Evolutionary conservation across 2,888 invertebrate genomes (phyloP).

Genomic region (Rhamnusium bicolor): DNA sequence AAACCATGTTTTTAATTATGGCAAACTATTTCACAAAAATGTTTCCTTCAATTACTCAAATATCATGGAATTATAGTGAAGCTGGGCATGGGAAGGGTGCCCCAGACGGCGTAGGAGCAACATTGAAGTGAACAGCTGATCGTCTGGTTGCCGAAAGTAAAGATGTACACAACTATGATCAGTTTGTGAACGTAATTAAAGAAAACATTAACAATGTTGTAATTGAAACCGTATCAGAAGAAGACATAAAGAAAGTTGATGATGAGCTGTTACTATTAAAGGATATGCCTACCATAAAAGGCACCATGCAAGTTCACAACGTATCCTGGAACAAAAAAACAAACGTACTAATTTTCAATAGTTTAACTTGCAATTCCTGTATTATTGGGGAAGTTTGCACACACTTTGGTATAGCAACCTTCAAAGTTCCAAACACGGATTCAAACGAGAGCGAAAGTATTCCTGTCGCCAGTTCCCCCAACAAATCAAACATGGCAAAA

Average conservation of each 20-base stretch:
- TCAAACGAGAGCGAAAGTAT: too few relatives aligned
- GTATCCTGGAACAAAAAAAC: not conserved
- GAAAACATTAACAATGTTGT: not conserved
- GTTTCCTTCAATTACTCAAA: not conserved
- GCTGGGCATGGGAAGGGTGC: not conserved
- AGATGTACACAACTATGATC: not conserved
- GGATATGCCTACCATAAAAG: not conserved
- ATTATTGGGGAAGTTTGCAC: too few relatives aligned
- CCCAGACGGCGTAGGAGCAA: not conserved
- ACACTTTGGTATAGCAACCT: too few relatives aligned
- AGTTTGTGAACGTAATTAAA: not conserved
- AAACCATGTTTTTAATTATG: not conserved
- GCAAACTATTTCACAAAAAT: not conserved
- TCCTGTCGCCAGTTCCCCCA: too few relatives aligned
- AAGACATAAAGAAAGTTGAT: not conserved
- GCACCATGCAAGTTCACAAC: not conserved
- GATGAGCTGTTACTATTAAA: not conserved
- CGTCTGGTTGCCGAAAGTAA: not conserved
- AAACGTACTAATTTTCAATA: not conserved
- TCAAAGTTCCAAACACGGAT: too few relatives aligned
- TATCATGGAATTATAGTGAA: not conserved
- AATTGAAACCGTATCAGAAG: not conserved
- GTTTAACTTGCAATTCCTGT: not conserved
- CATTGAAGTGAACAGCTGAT: not conserved
- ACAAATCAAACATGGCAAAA: too few relatives aligned